Base-by-base conservation (phyloP, 2,888 invertebrate species). In the Diplolepis rosae region DNA sequence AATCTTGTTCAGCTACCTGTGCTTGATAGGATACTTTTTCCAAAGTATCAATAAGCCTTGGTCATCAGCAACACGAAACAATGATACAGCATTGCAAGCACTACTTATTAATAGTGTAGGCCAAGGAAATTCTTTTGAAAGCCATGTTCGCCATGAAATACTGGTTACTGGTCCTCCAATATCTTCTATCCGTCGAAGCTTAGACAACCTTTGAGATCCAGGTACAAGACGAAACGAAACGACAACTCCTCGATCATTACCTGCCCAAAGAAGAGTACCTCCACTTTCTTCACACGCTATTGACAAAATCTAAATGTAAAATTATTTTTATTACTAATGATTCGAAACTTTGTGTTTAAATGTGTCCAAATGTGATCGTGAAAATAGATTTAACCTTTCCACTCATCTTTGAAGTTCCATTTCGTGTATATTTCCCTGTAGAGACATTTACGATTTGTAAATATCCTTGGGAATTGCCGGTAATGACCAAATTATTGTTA, bases 401-500 rank as follows among this genome's bases (percentile, higher is more conserved):
- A 11, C 90, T 90, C 35, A 91, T 89, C 80, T 91, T 91, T 68
- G 90, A 89, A 32, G 89, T 90, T 27, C 90, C 90, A 48, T 89
- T 92, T 84, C 92, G 91, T 32, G 94, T 92, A 85, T 94, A 95
- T 79, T 95, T 94, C 61, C 96, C 96, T 2, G 96, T 96, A 0
- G 96, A 96, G 35, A 96, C 92, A 85, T 96, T 96, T 56, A 95
- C 91, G 18, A 95, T 93, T 84, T 94, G 93, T 1, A 96, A 92
- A 89, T 94, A 92, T 11, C 95, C 95, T 81, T 91, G 90, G 9
- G 92, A 92, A 83, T 94, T 95, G 0, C 95, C 95, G 51, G 93
- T 94, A 83, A 95, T 92, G 80, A 96, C 93, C 90, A 96, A 93
- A 89, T 96, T 96, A 85, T 96, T 96, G 85, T 96, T 96, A 54